Conservation (phyloP, 2,888 invertebrate genomes). For the Minunthozetes semirufus region DNA sequence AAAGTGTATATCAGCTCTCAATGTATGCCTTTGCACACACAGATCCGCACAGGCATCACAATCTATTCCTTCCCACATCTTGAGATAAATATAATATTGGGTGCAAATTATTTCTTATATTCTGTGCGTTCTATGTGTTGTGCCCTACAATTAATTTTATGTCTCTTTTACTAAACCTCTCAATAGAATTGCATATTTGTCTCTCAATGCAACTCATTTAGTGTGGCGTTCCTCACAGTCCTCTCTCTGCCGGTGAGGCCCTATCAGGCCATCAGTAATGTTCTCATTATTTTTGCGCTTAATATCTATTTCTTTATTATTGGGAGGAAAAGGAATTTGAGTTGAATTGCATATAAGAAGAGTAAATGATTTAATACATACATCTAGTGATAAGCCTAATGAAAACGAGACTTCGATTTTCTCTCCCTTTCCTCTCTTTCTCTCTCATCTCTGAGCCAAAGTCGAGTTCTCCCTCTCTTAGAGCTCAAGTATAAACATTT, state of each 20-base stretch:
- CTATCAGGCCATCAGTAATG: neutral
- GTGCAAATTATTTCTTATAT: neutral
- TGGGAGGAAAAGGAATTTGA: constrained; percentile 10
- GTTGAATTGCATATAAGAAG: constrained; percentile 24
- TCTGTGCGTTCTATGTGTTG: neutral
- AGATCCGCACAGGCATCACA: neutral
- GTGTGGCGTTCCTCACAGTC: neutral
- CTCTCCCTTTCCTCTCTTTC: neutral
- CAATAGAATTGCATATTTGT: neutral
- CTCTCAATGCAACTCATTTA: neutral
- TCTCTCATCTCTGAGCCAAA: neutral
- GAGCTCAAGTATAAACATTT: constrained; percentile 4
- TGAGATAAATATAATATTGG: too few species aligned
- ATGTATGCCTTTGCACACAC: neutral
- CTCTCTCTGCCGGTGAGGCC: neutral
- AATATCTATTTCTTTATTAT: constrained; percentile 4
- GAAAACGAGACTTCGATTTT: constrained; percentile 8
- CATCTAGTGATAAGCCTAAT: constrained; percentile 11
- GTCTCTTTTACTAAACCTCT: neutral
- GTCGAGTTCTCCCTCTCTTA: neutral
- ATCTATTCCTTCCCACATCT: neutral
- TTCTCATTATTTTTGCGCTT: neutral
- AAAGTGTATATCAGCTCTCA: neutral
- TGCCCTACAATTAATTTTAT: neutral
- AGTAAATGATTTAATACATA: constrained; percentile 16